Conservation (phyloP, 2,113 vertebrate genomes). For the Boulengeromyrus knoepffleri region DNA sequence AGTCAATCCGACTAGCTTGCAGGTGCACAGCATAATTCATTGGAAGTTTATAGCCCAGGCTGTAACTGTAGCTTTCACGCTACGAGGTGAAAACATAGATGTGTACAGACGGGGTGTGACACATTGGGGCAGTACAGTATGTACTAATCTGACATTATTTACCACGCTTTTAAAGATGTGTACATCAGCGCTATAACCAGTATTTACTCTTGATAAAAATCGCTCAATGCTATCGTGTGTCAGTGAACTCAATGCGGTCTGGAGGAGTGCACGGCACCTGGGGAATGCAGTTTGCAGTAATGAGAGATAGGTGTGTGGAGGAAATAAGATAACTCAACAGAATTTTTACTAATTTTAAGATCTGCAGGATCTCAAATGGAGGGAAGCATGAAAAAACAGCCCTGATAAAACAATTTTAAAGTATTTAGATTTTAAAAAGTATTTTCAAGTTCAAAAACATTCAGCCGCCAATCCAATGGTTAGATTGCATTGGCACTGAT, state of each 20-base stretch:
- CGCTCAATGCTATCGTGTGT: neutral
- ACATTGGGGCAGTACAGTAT: neutral
- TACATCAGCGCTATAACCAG: neutral
- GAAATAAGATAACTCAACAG: neutral
- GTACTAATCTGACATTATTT: neutral
- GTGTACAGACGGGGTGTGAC: conserved; percentile 10
- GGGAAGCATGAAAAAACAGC: neutral
- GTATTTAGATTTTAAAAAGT: neutral
- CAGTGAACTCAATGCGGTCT: conserved; percentile 23
- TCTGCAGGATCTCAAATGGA: neutral
- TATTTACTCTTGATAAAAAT: conserved; percentile 18
- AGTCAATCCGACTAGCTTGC: conserved; percentile 20
- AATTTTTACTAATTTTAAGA: neutral
- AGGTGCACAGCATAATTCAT: conserved; percentile 35
- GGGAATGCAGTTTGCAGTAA: neutral
- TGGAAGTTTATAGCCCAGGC: conserved; percentile 1
- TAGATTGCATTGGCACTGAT: neutral
- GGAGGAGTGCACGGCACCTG: neutral
- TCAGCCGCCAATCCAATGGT: neutral
- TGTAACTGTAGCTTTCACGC: conserved; percentile 35
- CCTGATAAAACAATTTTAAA: neutral
- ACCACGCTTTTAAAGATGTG: conserved; percentile 4
- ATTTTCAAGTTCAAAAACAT: neutral
- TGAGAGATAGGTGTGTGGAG: neutral
- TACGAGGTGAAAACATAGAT: neutral